Conservation (phyloP, 2,888 invertebrate genomes). For the Cylindroiulus punctatus region DNA sequence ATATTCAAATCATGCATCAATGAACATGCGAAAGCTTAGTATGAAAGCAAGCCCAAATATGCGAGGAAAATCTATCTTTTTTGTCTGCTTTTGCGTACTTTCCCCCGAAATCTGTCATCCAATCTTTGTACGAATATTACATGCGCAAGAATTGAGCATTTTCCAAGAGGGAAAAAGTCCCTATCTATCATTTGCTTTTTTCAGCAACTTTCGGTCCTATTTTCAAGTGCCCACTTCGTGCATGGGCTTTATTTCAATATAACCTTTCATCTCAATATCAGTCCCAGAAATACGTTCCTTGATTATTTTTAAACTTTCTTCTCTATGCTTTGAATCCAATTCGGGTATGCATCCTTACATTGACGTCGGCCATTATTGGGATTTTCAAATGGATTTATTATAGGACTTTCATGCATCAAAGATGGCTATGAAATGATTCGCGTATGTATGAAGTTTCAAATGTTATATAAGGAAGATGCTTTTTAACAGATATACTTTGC, state of each 20-base stretch:
- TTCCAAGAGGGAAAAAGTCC: neutral
- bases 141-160: constrained; percentile 34
- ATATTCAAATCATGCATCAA: constrained; percentile 15
- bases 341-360: constrained; percentile 13
- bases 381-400: constrained; percentile 21
- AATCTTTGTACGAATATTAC: constrained; percentile 27
- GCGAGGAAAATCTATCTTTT: constrained; percentile 8
- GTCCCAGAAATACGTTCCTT: constrained; percentile 5
- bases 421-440: constrained; percentile 5
- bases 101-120: neutral
- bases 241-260: constrained; percentile 11
- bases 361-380: neutral
- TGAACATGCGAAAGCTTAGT: neutral
- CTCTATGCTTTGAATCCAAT: neutral
- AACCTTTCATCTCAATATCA: constrained; percentile 34
- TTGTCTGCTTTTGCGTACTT: neutral
- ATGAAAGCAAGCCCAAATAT: neutral
- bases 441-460: neutral
- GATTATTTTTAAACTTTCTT: constrained; percentile 25
- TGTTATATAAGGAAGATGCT: neutral
- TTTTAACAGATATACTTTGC: constrained; percentile 4
- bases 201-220: neutral
- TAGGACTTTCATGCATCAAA: constrained; percentile 13
- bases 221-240: constrained; percentile 29
- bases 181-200: constrained; percentile 33